Evolutionary conservation across 2,113 vertebrate genomes (phyloP).

Genomic region (Menidia beryllina): DNA sequence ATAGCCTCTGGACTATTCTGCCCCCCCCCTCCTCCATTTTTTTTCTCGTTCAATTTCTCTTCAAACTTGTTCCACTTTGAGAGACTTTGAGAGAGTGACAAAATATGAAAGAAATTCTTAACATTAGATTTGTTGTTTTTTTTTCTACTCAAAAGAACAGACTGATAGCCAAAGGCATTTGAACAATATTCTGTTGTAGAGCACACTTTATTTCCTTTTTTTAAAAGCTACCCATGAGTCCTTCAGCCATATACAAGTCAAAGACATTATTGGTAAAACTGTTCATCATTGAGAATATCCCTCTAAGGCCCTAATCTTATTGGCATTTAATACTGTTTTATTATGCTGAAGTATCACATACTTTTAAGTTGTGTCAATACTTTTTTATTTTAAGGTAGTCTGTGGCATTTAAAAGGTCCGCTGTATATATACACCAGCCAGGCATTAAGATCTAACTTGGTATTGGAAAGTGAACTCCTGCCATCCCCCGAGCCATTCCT

Average conservation of each 20-base stretch:
- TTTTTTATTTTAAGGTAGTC: slow-evolving; percentile 12
- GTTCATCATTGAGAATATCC: neutral
- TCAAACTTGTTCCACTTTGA: slow-evolving; percentile 30
- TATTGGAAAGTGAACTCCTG: slow-evolving; percentile 22
- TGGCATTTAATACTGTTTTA: slow-evolving; percentile 13
- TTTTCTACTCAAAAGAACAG: neutral
- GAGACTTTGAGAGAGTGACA: slow-evolving; percentile 20
- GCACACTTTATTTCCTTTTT: neutral
- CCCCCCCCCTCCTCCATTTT: neutral
- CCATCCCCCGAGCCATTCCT: slow-evolving; percentile 12
- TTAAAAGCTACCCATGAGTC: neutral
- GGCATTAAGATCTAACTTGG: slow-evolving; percentile 34
- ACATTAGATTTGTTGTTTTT: neutral
- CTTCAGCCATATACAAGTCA: neutral
- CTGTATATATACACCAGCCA: slow-evolving; percentile 41
- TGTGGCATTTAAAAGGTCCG: slow-evolving; percentile 28
- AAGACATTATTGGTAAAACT: neutral
- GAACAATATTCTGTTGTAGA: neutral
- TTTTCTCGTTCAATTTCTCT: slow-evolving; percentile 26
- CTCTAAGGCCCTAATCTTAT: neutral
- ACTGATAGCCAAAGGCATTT: neutral
- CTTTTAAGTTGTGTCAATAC: slow-evolving; percentile 14
- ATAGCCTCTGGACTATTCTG: slow-evolving; percentile 33
- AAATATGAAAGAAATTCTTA: slow-evolving; percentile 24
- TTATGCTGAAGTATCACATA: slow-evolving; percentile 23